Base-by-base conservation (phyloP, 1,140 invertebrate genomes). In the Drosophila yakuba region DNA sequence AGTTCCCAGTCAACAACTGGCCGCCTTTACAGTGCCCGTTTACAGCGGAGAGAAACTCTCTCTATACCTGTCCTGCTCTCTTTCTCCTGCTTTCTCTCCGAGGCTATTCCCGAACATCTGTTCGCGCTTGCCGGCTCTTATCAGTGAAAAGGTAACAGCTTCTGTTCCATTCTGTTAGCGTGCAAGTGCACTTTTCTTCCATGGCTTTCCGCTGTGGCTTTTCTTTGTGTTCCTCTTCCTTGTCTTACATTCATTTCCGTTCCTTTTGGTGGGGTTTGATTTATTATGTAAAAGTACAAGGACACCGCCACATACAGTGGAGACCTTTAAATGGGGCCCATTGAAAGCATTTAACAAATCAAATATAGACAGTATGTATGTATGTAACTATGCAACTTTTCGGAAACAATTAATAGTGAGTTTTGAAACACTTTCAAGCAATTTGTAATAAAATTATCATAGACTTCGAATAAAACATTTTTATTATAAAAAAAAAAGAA, bases 211-310 rank as follows among this genome's bases (percentile, higher is more conserved):
- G 17, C 20, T 3, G 32, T 14, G 52, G 23, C 17, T 23, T 28
- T 55, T 12, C 6, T 45, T 45, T 45, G 3, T 5, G 15, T 48
- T 59, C 14, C 43, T 32, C 15, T 59, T 14, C 39, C 20, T 20
- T 59, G 38, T 25, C 39, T 57, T 68, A 36, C 45, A 36, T 73
- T 38, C 48, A 48, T 47, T 67, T 74, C 55, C 56, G 59, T 50
- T 55, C 55, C 56, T 63, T 50, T 55, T 43, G 23, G 41, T 62
- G 48, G 67, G 68, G 48, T 80, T 72, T 72, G 76, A 77, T 83
- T 83, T 80, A 77, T 86, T 89, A 88, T 86, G 79, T 86, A 86
- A 86, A 79, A 77, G 79, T 78, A 80, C 83, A 88, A 88, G 83
- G 83, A 89, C 83, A 88, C 66, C 54, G 67, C 51, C 76, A 88